A percentile compares a stretch with the other conserved stretches of the same genome.
Evolutionary conservation across 2,113 vertebrate genomes (phyloP).

Genomic region (Sigmodon hispidus): DNA sequence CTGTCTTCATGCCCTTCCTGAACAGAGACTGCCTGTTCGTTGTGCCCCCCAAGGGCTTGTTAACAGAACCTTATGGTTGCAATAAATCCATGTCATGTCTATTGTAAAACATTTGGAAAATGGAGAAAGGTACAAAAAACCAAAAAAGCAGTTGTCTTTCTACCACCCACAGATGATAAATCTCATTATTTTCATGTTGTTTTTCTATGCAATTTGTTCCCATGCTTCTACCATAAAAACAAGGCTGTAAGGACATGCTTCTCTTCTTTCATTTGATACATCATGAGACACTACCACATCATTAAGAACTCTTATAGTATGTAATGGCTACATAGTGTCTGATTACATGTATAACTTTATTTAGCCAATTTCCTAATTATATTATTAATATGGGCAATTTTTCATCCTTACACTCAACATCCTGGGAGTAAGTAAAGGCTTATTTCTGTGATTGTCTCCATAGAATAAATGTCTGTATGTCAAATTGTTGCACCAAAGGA

Average conservation of each 20-base stretch:
- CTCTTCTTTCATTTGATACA: background rate
- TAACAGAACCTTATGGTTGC: background rate
- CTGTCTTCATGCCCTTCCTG: background rate
- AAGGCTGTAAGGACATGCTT: background rate
- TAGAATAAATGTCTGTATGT: constrained; percentile 34
- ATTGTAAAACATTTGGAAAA: background rate
- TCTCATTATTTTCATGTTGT: background rate
- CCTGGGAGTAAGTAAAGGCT: constrained; percentile 35
- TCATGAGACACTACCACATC: background rate
- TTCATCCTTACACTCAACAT: background rate
- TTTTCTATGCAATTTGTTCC: background rate
- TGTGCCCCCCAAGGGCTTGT: background rate
- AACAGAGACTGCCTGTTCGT: background rate
- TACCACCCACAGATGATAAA: background rate
- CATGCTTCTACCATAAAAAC: constrained; percentile 18
- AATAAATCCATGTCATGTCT: background rate
- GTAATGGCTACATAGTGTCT: background rate
- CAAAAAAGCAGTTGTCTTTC: background rate
- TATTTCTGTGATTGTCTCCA: constrained; percentile 61
- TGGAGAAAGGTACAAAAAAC: background rate
- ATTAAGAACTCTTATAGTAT: background rate
- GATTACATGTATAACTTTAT: background rate
- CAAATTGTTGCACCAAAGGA: constrained; percentile 18
- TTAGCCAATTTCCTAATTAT: background rate
- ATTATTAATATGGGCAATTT: constrained; percentile 29